phyloP scores from a whole-genome alignment of 2,888 invertebrate species.

The Protophormia terraenovae region DNA sequence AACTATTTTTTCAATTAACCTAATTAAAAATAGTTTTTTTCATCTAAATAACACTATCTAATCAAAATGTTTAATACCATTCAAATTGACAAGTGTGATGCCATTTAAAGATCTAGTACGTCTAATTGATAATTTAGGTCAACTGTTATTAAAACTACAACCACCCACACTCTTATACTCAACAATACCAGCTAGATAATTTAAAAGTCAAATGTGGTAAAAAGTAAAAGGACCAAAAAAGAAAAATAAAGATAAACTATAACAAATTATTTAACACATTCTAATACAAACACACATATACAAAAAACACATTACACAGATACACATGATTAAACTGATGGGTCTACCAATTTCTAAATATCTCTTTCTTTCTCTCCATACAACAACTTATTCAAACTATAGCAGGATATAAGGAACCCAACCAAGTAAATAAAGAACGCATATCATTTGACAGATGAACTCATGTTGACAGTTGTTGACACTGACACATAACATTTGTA shows the following conservation, averaged over 20 bases:
- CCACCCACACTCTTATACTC: not conserved
- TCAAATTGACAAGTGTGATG: slow-evolving; percentile 22
- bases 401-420: slow-evolving; percentile 17
- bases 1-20: slow-evolving; percentile 8
- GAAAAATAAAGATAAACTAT: slow-evolving; percentile 65
- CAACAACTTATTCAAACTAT: not conserved
- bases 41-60: not conserved
- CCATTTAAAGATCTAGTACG: slow-evolving; percentile 8
- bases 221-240: slow-evolving; percentile 26
- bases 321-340: slow-evolving; percentile 54
- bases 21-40: slow-evolving; percentile 13
- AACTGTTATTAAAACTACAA: not conserved
- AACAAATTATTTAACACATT: slow-evolving; percentile 70
- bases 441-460: slow-evolving; percentile 80
- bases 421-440: slow-evolving; percentile 56
- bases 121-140: slow-evolving; percentile 61
- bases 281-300: slow-evolving; percentile 7
- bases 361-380: not conserved
- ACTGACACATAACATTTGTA: slow-evolving; percentile 73
- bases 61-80: not conserved
- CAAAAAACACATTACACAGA: slow-evolving; percentile 30
- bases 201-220: slow-evolving; percentile 69
- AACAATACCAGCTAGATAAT: slow-evolving; percentile 41
- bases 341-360: slow-evolving; percentile 15
- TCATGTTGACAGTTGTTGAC: slow-evolving; percentile 73